A percentile compares a stretch with the other conserved stretches of the same genome.
Conservation (phyloP, 2,888 invertebrate genomes). For the Noctua janthina region DNA sequence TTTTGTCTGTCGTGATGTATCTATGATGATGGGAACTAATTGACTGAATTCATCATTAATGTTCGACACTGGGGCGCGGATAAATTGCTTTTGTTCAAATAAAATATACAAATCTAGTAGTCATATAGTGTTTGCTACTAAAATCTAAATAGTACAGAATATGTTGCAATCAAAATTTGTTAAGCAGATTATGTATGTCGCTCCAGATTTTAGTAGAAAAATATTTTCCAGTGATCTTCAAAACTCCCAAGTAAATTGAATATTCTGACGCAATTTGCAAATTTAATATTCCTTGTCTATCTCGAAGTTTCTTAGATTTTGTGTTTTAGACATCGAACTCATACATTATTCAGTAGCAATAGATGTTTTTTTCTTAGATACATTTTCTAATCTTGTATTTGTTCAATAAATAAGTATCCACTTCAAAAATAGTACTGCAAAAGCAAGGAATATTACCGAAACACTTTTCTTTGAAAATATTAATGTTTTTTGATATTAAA, state of each 20-base stretch:
- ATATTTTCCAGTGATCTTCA: constrained; percentile 63
- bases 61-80: not conserved
- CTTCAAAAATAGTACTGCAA: constrained; percentile 14
- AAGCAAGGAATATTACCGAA: constrained; percentile 20
- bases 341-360: constrained; percentile 68
- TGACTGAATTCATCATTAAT: constrained; percentile 1
- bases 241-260: constrained; percentile 71
- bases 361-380: constrained; percentile 21
- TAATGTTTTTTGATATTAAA: constrained; percentile 14
- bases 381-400: constrained; percentile 36
- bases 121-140: not conserved
- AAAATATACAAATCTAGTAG: not conserved
- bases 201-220: constrained; percentile 55
- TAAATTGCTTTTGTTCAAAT: constrained; percentile 1
- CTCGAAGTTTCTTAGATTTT: constrained; percentile 68
- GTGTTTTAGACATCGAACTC: constrained; percentile 64
- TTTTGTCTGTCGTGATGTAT: not conserved
- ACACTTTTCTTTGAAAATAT: constrained; percentile 18
- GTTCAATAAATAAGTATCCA: constrained; percentile 30
- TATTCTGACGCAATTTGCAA: constrained; percentile 71
- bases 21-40: not conserved
- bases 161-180: not conserved
- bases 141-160: not conserved
- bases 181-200: not conserved
- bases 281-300: constrained; percentile 72